Base-by-base conservation (phyloP, 2,888 invertebrate species). In the Ophraella communa region DNA sequence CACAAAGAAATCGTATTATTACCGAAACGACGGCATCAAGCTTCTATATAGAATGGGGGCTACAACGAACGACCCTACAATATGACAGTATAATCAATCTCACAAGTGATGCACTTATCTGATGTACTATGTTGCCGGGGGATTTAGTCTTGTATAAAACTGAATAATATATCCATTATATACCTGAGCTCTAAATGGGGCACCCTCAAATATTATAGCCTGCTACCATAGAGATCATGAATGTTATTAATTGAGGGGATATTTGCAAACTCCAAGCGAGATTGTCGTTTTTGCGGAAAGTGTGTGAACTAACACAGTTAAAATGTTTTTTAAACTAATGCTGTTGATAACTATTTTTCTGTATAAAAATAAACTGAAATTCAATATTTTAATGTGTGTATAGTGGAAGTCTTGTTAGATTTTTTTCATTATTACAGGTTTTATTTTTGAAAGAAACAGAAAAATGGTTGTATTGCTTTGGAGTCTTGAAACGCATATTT, bases 21-120 rank as follows among this genome's bases (percentile, higher is more conserved):
- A 60, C 60, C 52, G 24, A 24, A n/a, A n/a, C n/a, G 49, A 27
- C 52, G 35, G 52, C 60, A 44, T 52, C 52, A 44, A 60, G 60
- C 52, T 51, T 51, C 27, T 51, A 44, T 44, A 60, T 60, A 60
- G 44, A 52, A 35, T 30, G 44, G 49, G n/a, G 44, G 42, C 60
- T 60, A 60, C 27, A n/a, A n/a, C n/a, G n/a, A n/a, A n/a, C 49
- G 44, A 52, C 60, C 60, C 60, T 52, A 60, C 59, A 59, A 53
- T 60, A 60, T 60, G 60, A 60, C 60, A 60, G 60, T 53, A 60
- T 60, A 60, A 60, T 60, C 60, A 60, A 60, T 60, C 60, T 60
- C 39, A 60, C 39, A 52, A 60, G 60, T 53, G 60, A 60, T 60
- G 60, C 60, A 52, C 60, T 60, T 60, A 60, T 60, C 60, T 60